Base-by-base conservation (phyloP, 2,888 invertebrate genomes). In the Hypomecis atomaria region DNA sequence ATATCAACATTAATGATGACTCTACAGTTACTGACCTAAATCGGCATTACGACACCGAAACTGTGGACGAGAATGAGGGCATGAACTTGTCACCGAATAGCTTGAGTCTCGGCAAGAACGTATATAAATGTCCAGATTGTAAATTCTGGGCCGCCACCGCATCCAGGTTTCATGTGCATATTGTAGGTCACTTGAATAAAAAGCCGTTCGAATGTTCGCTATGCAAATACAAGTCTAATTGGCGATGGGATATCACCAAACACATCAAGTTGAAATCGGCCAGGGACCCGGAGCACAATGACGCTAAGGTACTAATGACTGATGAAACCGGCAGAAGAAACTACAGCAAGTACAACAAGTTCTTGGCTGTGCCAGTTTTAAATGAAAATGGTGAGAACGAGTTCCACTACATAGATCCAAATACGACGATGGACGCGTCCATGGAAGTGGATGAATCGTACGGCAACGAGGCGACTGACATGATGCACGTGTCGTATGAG, bases 181-280 rank as follows among this genome's bases (percentile, higher is more conserved):
- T 98, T 74, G 98, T 98, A 9, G 98, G 98, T 1, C 98, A 98
- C 87, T 93, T 97, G 72, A 98, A 98, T 86, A 96, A 97, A 82
- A 97, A 98, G 82, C 98, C 98, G 0, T 99, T 98, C 86, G 97
- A 98, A 88, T 99, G 99, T 89, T 98, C 98, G 0, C 93, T 97
- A 11, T 99, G 99, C 90, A 96, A 97, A 59, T 98, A 98, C 83
- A 96, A 97, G 75, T 98, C 98, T 37, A 99, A 99, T 84, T 99
- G 98, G 98, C 95, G 98, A 71, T 98, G 98, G 97, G 99, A 99
- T 89, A 98, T 99, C 66, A 97, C 98, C 36, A 98, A 99, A 86
- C 99, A 99, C 86, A 98, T 99, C 71, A 96, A 97, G 79, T 93
- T 98, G 77, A 98, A 98, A 92, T 96, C 97, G 6, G 96, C 96